Evolutionary conservation across 1,140 invertebrate species (phyloP), one percentile per base, ranked within the genome.

Genomic region (Drosophila novamexicana): DNA sequence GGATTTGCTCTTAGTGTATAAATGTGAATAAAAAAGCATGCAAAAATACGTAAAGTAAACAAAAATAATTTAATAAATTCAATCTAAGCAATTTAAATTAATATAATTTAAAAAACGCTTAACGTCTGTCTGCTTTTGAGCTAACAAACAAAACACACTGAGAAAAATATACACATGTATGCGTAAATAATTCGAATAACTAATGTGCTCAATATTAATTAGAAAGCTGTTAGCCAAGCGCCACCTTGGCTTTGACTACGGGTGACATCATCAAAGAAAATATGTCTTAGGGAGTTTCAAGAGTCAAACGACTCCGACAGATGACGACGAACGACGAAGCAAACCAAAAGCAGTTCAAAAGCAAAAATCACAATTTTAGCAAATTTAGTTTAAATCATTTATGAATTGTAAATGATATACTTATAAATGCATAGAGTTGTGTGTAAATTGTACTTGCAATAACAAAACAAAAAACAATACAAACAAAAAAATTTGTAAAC

Each of bases 301-400:
- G 52, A 9, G 32, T 32, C 12, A 36, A 6, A 16, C 29, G 32
- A 59, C 14, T 45, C 29, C 32, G 37, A 73, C 34, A 44, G 50
- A 63, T 73, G 64, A 64, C 42, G 74, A 72, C 81, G 75, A 82
- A 82, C 83, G 86, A 86, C 76, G 83, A 86, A 86, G 83, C 84
- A 86, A 86, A 86, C 83, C 83, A 86, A 86, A 86, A 83, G 83
- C 83, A 86, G 83, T 86, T 86, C 83, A 86, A 86, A 75, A 59
- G 64, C 22, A 53, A 70, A 84, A 83, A 86, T 76, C 76, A 86
- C 83, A 86, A 83, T 86, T 86, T 86, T 86, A 86, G 83, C 83
- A 81, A 86, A 86, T 86, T 89, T 86, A 86, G 83, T 86, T 86
- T 88, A 86, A 88, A 88, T 88, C 64, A 88, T 88, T 88, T 71